These are phyloP conservation scores for Drosophila engyochracea DNA, from an alignment of 2,888 invertebrate genomes.

Conservation along the genomic window DNA sequence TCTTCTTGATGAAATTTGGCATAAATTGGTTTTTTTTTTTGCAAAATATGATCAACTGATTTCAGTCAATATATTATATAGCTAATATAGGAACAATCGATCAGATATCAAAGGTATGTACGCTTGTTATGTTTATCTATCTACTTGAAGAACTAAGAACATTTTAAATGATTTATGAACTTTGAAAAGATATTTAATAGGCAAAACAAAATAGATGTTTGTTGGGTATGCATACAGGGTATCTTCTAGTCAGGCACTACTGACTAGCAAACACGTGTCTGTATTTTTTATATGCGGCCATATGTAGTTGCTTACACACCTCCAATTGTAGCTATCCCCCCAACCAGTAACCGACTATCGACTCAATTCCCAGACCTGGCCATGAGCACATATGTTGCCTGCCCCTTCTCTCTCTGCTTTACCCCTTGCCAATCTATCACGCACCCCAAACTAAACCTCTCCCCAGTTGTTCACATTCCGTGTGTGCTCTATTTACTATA, in stretches of 20 bases:
- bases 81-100: no score
- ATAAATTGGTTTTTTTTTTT: no score
- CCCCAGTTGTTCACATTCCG: constrained; percentile 4
- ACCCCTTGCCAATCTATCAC: background rate
- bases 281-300: constrained; percentile 16
- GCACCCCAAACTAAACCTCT: background rate
- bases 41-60: no score
- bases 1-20: no score
- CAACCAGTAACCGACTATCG: constrained; percentile 15
- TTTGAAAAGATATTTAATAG: background rate
- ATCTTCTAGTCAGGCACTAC: background rate
- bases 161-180: fast-evolving
- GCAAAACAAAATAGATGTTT: background rate
- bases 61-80: background rate
- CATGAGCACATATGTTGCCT: constrained; percentile 68
- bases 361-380: constrained; percentile 37
- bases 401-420: background rate
- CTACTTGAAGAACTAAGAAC: background rate
- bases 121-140: background rate
- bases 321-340: constrained; percentile 6
- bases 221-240: background rate
- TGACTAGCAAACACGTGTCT: background rate
- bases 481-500: constrained; percentile 29
- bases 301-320: constrained; percentile 42
- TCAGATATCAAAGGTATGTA: background rate